These are phyloP conservation scores for Osedax fenrisi DNA, from an alignment of 2,888 invertebrate genomes.

Conservation along the genomic window DNA sequence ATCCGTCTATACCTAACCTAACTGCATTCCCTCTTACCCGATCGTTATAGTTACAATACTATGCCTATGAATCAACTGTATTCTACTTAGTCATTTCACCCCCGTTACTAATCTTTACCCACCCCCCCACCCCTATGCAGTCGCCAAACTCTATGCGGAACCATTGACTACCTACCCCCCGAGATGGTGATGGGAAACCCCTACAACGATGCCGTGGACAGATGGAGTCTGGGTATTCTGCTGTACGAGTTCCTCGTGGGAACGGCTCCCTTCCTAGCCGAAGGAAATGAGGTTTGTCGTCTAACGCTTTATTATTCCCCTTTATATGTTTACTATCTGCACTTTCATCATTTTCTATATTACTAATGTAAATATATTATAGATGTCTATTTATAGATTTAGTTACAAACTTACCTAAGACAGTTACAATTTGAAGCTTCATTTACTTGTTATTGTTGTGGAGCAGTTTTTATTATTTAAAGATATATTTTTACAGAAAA, in stretches of 20 bases:
- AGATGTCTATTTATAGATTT: not conserved
- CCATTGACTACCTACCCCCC: conserved; percentile 84
- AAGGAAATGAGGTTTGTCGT: conserved; percentile 44
- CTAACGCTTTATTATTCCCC: too few species aligned
- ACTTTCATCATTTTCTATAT: not conserved
- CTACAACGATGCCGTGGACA: conserved; percentile 69
- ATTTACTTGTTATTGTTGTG: too few species aligned
- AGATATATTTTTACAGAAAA: too few species aligned
- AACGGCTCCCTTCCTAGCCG: conserved; percentile 77
- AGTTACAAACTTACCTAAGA: not conserved
- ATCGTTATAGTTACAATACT: too few species aligned
- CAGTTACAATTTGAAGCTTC: too few species aligned
- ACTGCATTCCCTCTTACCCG: too few species aligned
- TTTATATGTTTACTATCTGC: not conserved
- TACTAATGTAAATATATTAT: not conserved
- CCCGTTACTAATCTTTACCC: too few species aligned
- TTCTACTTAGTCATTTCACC: too few species aligned
- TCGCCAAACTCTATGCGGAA: conserved; percentile 81
- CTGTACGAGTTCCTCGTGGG: conserved; percentile 88
- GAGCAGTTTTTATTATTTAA: too few species aligned
- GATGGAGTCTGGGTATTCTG: conserved; percentile 89
- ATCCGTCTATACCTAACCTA: too few species aligned
- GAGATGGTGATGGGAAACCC: conserved; percentile 82
- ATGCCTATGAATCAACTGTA: too few species aligned
- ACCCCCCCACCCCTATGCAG: conserved; percentile 53